Conservation (phyloP, 2,888 invertebrate genomes). For the Drosophila trichaetosa region DNA sequence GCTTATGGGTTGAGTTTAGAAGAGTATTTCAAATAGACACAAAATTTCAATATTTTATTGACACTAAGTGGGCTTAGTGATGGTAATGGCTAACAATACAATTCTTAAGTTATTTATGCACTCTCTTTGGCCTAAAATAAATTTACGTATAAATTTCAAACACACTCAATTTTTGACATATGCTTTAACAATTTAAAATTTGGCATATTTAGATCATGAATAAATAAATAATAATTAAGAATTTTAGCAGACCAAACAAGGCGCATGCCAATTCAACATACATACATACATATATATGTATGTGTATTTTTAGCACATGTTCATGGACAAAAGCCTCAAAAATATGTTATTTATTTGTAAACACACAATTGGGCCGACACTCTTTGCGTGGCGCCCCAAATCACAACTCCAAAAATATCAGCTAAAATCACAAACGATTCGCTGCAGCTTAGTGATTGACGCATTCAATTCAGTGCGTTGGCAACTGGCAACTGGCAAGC, state of each 20-base stretch:
- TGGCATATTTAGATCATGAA: background rate
- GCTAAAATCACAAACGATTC: conserved; percentile 33
- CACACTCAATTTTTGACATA: background rate
- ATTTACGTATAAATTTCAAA: too few relatives aligned
- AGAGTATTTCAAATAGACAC: background rate
- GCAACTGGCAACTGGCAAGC: conserved; percentile 26
- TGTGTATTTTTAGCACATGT: conserved; percentile 13
- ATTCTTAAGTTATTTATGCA: background rate
- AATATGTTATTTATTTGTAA: conserved; percentile 33
- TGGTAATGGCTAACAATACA: background rate
- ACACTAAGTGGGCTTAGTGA: conserved; percentile 10
- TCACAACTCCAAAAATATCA: conserved; percentile 27
- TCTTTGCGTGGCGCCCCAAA: conserved; percentile 19
- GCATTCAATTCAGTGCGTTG: conserved; percentile 26
- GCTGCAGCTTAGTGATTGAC: conserved; percentile 26
- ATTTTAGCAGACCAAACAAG: background rate
- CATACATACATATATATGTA: background rate
- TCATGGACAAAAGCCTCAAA: conserved; percentile 9
- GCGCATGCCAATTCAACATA: background rate
- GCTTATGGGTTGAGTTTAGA: conserved; percentile 29
- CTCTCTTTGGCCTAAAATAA: background rate
- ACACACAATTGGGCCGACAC: conserved; percentile 28
- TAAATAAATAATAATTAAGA: conserved; percentile 1
- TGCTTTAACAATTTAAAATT: background rate
- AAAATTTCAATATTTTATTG: conserved; percentile 17